Evolutionary conservation across 2,113 vertebrate genomes (phyloP), one percentile per base, ranked within the genome.

Genomic region (Tenebrosternarchus preto): DNA sequence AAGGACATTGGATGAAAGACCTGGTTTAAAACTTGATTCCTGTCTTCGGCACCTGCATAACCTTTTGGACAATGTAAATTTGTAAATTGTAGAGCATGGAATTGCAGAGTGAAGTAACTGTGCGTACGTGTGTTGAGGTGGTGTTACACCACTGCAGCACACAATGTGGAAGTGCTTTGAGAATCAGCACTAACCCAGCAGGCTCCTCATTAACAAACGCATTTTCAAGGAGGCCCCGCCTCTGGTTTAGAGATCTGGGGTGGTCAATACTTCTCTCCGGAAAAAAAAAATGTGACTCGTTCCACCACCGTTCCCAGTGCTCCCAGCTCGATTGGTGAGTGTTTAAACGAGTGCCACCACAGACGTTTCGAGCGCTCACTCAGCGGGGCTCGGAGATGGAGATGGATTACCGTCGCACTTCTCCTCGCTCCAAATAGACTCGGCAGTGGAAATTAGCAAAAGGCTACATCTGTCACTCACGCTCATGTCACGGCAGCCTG

Each of bases 341-440:
- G 78, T 77, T 61, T 68, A 73, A 84, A 84, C 55, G 66, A 77
- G 70, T 73, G 27, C 33, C 36, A 9, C 61, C 60, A 22, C 20
- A 4, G 19, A 68, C 31, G 29, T 79, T 29, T 29, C 22, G 56
- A 46, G 33, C 2, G 11, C 25, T 12, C 20, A 59, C 50, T 76
- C 73, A 77, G 46, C 36, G 8, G 70, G 70, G 50, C 19, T 53
- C 3, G 43, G 55, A 80, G 15, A 43, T 33, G 29, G 36, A 77
- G 39, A 77, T 77, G 61, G 29, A 84, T 81, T 27, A 55, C 33
- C 24, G 66, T 17, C 24, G n/a, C 57, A 67, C 61, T 68, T n/a
- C 50, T 19, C 17, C 22, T 27, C 31, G 19, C 46, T 24, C 12
- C 46, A 74, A 67, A 57, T 31, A 25, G 4, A 46, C 33, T 74